Conservation (phyloP, 2,888 invertebrate species). For the Drosophila eohydei region DNA sequence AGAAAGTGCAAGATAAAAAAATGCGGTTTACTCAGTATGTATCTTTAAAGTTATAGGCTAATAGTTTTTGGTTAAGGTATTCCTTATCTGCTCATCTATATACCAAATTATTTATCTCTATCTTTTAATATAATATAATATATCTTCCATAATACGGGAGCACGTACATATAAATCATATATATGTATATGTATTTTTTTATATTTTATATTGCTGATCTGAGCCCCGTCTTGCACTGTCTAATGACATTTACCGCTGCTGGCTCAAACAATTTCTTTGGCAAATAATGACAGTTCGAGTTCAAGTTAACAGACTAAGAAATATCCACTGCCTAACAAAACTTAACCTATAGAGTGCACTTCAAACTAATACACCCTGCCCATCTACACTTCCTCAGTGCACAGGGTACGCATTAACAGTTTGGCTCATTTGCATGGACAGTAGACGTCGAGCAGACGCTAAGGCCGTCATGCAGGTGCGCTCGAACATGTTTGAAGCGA, state of each 20-base stretch:
- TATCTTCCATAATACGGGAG: no score
- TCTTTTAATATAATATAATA: no score
- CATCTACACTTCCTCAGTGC: background rate
- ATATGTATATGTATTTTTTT: no score
- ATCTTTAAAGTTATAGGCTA: no score
- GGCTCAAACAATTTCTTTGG: background rate
- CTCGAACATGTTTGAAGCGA: constrained; percentile 34
- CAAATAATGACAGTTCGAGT: background rate
- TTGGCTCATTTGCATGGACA: constrained; percentile 34
- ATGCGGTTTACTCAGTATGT: no score
- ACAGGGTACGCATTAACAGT: background rate
- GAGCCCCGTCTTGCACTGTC: no score
- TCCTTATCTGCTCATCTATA: no score
- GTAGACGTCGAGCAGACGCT: constrained; percentile 16
- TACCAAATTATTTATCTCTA: no score
- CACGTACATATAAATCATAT: no score
- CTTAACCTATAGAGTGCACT: background rate
- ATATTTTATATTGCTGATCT: no score
- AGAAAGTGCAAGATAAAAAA: background rate
- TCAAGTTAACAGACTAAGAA: background rate
- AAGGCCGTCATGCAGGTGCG: constrained; percentile 8
- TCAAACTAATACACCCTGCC: background rate
- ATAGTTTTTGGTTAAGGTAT: no score
- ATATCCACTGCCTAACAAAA: no score
- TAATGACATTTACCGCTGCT: background rate